A percentile compares a stretch with the other conserved stretches of the same genome.
phyloP scores from a whole-genome alignment of 2,797 vertebrate species.

The Phylloscopus collybita region DNA sequence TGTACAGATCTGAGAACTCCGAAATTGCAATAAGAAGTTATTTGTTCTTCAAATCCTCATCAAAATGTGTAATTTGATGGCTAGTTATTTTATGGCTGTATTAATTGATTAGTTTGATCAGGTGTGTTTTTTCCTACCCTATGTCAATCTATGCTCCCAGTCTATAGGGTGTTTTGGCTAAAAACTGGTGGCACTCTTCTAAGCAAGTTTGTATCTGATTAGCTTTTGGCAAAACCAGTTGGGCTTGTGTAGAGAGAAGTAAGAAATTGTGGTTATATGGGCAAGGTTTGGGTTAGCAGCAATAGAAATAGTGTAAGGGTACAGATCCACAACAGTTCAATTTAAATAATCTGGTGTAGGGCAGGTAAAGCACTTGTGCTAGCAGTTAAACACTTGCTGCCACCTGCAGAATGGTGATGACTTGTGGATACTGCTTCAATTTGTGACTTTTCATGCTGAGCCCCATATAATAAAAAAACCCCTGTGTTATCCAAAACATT shows the following conservation, averaged over 20 bases:
- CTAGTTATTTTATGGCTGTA: background rate
- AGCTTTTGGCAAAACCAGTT: background rate
- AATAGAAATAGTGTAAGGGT: background rate
- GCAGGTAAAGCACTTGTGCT: background rate
- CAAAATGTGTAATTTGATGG: background rate
- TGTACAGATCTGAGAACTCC: background rate
- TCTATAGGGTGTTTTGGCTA: background rate
- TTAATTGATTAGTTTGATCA: background rate
- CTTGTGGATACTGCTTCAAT: background rate
- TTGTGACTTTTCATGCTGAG: background rate
- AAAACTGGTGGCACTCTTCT: background rate
- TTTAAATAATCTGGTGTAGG: background rate
- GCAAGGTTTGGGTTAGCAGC: background rate
- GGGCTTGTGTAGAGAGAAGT: background rate
- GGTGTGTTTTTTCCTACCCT: background rate
- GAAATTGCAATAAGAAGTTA: background rate
- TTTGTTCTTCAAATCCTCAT: background rate
- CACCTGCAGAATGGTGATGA: background rate
- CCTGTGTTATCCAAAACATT: background rate
- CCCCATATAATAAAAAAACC: background rate
- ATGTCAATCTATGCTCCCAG: background rate
- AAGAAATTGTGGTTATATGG: background rate
- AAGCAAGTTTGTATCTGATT: background rate
- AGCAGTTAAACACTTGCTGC: background rate
- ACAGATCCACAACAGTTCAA: background rate